Evolutionary conservation across 2,888 invertebrate species (phyloP).

Genomic region (Dendrolimus pini): DNA sequence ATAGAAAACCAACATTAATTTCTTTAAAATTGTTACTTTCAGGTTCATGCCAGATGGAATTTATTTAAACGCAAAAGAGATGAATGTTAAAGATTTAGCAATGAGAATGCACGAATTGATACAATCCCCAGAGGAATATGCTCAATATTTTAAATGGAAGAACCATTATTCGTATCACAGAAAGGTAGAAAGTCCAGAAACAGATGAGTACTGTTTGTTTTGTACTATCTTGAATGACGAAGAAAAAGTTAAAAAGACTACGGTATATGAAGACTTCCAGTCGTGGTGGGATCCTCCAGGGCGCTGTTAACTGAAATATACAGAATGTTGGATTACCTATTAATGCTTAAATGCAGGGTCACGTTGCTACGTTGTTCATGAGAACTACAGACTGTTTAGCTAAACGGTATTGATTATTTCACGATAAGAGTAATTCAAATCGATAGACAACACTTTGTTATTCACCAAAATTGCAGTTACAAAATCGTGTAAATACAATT

Average conservation of each 20-base stretch:
- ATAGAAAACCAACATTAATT: no score
- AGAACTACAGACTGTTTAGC: no score
- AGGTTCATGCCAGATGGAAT: constrained; percentile 29
- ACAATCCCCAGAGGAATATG: constrained; percentile 20
- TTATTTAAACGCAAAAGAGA: constrained; percentile 23
- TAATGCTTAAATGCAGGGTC: no score
- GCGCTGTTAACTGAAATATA: constrained; percentile 8
- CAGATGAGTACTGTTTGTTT: constrained; percentile 26
- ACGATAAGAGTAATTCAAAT: no score
- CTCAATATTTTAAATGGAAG: constrained; percentile 27
- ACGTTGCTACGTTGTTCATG: no score
- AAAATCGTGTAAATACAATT: no score
- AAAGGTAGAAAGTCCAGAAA: constrained; percentile 20
- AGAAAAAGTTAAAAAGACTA: constrained; percentile 14
- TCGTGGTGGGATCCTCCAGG: constrained; percentile 23
- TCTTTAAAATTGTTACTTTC: constrained; percentile 9
- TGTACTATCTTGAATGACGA: constrained; percentile 25
- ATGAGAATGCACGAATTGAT: constrained; percentile 21
- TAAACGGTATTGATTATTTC: no score
- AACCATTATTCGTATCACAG: constrained; percentile 26
- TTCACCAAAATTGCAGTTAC: no score
- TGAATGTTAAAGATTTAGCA: constrained; percentile 19
- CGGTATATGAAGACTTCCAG: constrained; percentile 20
- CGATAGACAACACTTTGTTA: no score
- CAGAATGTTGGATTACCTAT: no score